These are phyloP conservation scores for Apodemia mormo DNA, from an alignment of 2,888 invertebrate species.

Conservation along the genomic window DNA sequence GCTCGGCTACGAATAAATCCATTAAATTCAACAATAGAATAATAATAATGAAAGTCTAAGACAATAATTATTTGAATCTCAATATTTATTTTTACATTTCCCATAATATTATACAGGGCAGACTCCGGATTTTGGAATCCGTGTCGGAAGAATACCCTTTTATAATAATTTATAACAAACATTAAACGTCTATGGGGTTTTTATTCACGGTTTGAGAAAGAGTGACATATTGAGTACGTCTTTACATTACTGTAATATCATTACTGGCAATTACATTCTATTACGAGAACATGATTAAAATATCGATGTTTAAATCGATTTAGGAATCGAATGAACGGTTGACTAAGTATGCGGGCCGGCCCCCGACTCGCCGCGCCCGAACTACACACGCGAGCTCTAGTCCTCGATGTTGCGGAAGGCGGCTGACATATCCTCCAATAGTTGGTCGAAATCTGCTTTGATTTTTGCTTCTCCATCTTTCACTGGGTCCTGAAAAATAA, in stretches of 20 bases:
- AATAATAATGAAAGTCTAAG: slow-evolving; percentile 15
- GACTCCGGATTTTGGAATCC: not conserved
- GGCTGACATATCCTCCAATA: slow-evolving; percentile 97
- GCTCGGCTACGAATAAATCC: slow-evolving; percentile 22
- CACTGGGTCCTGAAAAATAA: slow-evolving; percentile 91
- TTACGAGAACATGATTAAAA: slow-evolving; percentile 17
- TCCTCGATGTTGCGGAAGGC: slow-evolving; percentile 99
- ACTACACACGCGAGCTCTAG: slow-evolving; percentile 69
- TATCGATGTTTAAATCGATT: slow-evolving; percentile 24
- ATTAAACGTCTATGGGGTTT: not conserved
- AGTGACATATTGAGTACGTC: not conserved
- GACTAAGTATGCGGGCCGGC: slow-evolving; percentile 21
- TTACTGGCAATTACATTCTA: slow-evolving; percentile 15
- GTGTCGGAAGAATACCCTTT: not conserved
- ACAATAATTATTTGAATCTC: slow-evolving; percentile 2
- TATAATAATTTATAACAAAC: not conserved
- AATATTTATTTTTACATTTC: not conserved
- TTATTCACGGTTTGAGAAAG: not conserved
- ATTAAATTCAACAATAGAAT: slow-evolving; percentile 26
- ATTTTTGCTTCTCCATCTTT: slow-evolving; percentile 99
- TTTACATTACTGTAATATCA: slow-evolving; percentile 21
- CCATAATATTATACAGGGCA: not conserved
- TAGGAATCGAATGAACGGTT: not conserved
- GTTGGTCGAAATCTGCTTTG: slow-evolving; percentile 97
- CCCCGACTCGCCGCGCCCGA: slow-evolving; percentile 33